Evolutionary conservation across 2,113 vertebrate species (phyloP).

Genomic region (Bujurquina vittata): DNA sequence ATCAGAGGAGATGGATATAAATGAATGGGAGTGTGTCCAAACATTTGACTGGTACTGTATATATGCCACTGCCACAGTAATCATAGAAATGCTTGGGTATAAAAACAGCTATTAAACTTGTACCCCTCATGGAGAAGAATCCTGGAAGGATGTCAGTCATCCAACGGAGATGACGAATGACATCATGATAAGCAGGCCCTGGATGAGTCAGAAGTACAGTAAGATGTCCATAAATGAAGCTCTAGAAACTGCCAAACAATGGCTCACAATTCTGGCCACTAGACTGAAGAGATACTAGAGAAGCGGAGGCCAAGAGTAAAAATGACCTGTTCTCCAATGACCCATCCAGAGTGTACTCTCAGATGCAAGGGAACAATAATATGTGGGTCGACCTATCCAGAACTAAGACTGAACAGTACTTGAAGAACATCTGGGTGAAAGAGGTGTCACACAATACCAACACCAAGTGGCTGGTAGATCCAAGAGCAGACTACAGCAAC

Average conservation of each 20-base stretch:
- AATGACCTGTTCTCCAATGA: neutral
- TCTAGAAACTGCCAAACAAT: constrained; percentile 5
- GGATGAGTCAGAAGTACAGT: neutral
- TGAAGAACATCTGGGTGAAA: no score
- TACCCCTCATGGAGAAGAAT: no score
- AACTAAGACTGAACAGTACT: no score
- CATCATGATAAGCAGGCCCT: rapidly evolving
- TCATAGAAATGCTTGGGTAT: neutral
- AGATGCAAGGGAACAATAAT: neutral
- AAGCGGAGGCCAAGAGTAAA: neutral
- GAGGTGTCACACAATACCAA: no score
- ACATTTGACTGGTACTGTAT: no score
- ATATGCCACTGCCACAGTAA: neutral
- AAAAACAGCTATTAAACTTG: neutral
- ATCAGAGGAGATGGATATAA: no score
- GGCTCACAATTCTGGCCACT: neutral
- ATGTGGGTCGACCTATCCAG: neutral
- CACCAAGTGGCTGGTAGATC: neutral
- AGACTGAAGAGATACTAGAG: neutral
- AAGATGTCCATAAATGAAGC: neutral
- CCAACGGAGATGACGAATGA: neutral
- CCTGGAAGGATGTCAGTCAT: no score
- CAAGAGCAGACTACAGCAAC: neutral
- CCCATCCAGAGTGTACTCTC: neutral
- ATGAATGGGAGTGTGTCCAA: no score